Evolutionary conservation across 2,888 invertebrate species (phyloP), one percentile per base, ranked within the genome.

Genomic region (Tenthredo amoena): DNA sequence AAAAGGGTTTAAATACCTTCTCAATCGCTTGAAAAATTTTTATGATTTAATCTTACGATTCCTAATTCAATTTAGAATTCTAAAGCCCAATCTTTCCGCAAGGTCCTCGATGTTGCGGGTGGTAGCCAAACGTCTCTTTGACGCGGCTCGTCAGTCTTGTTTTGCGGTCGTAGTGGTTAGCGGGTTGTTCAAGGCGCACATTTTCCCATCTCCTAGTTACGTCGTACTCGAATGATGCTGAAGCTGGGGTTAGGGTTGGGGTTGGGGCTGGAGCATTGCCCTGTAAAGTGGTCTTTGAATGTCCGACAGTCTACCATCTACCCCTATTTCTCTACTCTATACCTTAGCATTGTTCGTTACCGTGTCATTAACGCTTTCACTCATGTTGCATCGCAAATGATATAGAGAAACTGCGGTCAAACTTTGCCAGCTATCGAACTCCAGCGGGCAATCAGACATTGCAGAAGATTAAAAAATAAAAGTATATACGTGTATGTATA

Each of bases 201-300:
- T 76, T 76, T 76, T 37, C 31, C 34, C 55, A 34, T 18, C 55
- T 50, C 9, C 50, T 34, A 74, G 18, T 21, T 31, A 12, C 34
- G 18, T 37, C 34, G 55, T 79, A 10, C 79, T 21, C 55, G 79
- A 34, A 79, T 31, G 79, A 50, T 50, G 55, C 34, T 26, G 55
- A 9, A 47, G 31, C 15, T 7, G 76, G 37, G 9, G 40, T 10
- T 31, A 0, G n/a, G n/a, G 72, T 9, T 40, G n/a, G n/a, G 1
- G n/a, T n/a, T 21, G 40, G 12, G 7, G 72, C 26, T 40, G n/a
- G 43, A 21, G 72, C 79, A 58, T 18, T 55, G 58, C 34, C 58
- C 55, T 47, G 34, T 58, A 79, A 79, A 79, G 79, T 79, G 50
- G 55, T 79, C 58, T 79, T 79, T 79, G 79, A 79, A 79, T 58